Base-by-base conservation (phyloP, 2,797 vertebrate genomes). In the Halcyon badia region DNA sequence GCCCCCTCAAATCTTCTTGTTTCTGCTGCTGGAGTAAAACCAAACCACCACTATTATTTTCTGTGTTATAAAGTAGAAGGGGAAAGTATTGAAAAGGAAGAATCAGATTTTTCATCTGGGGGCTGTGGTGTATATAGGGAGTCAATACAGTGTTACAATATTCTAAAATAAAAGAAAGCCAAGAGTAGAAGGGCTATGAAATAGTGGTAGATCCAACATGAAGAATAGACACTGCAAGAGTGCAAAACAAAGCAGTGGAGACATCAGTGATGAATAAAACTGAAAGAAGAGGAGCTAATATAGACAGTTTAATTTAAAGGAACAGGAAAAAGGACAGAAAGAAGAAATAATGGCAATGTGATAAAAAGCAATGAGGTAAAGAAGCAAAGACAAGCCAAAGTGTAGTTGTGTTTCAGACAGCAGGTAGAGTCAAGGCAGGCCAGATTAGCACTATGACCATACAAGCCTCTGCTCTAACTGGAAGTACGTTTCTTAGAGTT, bases 371-470 rank as follows among this genome's bases (percentile, higher is more conserved):
- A n/a, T 2, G 9, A 42, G 16, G 51, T 6, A n/a, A 90, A 79
- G 54, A 78, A 78, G 6, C 2, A 65, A 82, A 68, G 7, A 15
- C 2, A 35, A 69, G 41, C 1, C 35, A 66, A 71, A 80, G 2
- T 1, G 7, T 37, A 33, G 8, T 6, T 64, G 10, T 71, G 18
- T 62, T 78, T 87, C 52, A 64, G 24, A 72, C 10, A 77, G 20
- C 24, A 35, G 11, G 5, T 42, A 51, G 49, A 62, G 11, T 37
- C 28, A 68, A 86, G 19, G 5, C 14, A 81, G 37, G 2, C 2
- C 5, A 12, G 6, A 76, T 57, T 20, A 70, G 22, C 11, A 3
- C 13, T 64, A 3, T 33, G n/a, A n/a, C 2, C 0, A 1, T 42
- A 5, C 11, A 64, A 44, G 14, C 4, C 19, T 89, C 52, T 85